Base-by-base conservation (phyloP, 2,113 vertebrate species). In the Anarhynchus alexandrinus region DNA sequence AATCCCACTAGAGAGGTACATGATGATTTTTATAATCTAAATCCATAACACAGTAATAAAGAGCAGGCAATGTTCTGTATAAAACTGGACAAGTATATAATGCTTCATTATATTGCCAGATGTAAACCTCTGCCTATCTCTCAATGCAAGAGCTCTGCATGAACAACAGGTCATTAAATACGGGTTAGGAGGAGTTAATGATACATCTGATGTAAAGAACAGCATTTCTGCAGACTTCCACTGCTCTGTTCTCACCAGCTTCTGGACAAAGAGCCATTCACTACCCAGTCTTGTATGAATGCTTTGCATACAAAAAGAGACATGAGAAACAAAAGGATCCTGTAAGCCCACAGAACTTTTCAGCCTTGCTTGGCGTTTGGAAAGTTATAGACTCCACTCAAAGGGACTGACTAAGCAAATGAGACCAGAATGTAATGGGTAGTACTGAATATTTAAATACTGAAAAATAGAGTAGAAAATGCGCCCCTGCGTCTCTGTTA, bases 271-370 rank as follows among this genome's bases (percentile, higher is more conserved):
- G 93, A 93, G 71, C 84, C 82, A 90, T 97, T 97, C 93, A 95
- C 81, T 86, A 36, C 51, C 55, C 67, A 64, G 95, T 32, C 54
- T 79, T 49, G 86, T 92, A 93, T 72, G 84, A 96, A 96, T 80
- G 91, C 84, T 95, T 96, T 96, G 93, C 94, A 91, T 94, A 93
- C 94, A 97, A 96, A 95, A 93, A 97, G 86, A 85, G 73, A 93
- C 93, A 77, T 2, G 45, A 69, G 74, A 77, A 96, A 97, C 95
- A 97, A 96, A 97, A 94, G 86, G 73, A 96, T 95, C 91, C 94
- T 70, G 94, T 25, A 93, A 93, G 84, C 58, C 47, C 54, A 40
- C 71, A 58, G 73, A 70, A 91, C 91, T 94, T 70, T 94, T 88
- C 87, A 94, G 87, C 74, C 87, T 92, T 82, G 58, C 77, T 19